Conservation (phyloP, 1,140 invertebrate genomes). For the Drosophila auraria region DNA sequence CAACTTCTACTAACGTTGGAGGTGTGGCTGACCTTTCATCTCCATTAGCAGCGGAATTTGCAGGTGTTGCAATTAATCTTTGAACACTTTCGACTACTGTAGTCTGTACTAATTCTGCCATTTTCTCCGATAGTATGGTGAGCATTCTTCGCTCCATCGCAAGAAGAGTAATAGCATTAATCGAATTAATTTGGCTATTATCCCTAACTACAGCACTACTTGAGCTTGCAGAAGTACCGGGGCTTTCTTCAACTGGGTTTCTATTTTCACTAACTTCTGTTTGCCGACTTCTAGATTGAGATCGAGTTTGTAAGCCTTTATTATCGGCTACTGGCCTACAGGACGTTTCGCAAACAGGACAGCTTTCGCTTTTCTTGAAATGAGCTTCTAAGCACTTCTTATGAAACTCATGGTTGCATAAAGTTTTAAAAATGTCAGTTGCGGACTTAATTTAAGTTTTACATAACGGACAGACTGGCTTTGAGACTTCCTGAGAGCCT, state of each 20-base stretch:
- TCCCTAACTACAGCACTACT: too few relatives aligned
- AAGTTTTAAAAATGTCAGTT: neutral
- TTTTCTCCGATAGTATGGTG: neutral
- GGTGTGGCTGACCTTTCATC: neutral
- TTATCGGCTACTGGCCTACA: neutral
- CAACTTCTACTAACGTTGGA: neutral
- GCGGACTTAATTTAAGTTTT: neutral
- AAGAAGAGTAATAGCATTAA: neutral
- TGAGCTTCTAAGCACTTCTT: neutral
- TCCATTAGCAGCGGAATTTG: neutral
- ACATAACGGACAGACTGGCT: slow-evolving; percentile 1
- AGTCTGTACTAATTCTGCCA: neutral
- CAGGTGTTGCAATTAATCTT: neutral
- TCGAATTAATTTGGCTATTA: neutral
- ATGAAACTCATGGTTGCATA: neutral
- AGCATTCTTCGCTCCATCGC: neutral
- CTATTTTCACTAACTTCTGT: neutral
- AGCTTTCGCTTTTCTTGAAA: neutral
- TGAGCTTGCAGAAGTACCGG: neutral
- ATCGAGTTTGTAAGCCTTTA: neutral
- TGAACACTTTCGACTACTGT: neutral
- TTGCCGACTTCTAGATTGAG: slow-evolving; percentile 4
- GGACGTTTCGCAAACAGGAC: neutral
- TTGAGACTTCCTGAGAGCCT: neutral
- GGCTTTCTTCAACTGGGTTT: neutral